A percentile compares a stretch with the other conserved stretches of the same genome.
These are phyloP conservation scores for Cylindroiulus punctatus DNA, from an alignment of 2,888 invertebrate genomes.

Conservation along the genomic window DNA sequence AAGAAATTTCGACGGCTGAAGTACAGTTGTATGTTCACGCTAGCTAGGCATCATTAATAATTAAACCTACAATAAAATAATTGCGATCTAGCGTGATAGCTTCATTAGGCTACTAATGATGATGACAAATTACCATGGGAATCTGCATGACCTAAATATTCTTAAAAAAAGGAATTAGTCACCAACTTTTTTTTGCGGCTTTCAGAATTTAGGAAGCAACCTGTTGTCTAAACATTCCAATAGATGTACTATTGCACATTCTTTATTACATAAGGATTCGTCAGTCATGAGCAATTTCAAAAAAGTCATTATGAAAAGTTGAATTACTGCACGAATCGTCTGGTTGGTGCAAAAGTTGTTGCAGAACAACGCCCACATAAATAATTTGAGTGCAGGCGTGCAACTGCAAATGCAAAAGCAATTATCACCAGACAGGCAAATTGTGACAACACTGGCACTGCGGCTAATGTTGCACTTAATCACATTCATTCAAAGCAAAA, in stretches of 20 bases:
- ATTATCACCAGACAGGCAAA: slow-evolving; percentile 7
- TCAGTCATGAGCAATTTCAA: neutral
- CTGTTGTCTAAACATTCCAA: neutral
- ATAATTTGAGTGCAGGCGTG: neutral
- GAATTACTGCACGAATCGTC: neutral
- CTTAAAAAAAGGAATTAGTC: neutral
- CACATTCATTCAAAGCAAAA: neutral
- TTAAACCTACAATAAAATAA: neutral
- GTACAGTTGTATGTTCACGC: neutral
- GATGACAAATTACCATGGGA: neutral
- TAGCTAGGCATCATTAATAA: neutral
- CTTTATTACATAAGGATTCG: neutral
- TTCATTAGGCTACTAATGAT: neutral
- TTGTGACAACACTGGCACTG: neutral
- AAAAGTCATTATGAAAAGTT: neutral
- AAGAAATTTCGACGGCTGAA: no score
- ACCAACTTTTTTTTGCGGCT: neutral
- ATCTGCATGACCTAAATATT: slow-evolving; percentile 46
- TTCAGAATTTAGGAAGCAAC: neutral
- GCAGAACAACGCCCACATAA: slow-evolving; percentile 8
- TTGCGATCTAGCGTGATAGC: neutral
- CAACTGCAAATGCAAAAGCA: neutral
- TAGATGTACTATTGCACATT: neutral
- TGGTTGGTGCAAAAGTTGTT: neutral
- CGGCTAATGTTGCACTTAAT: neutral